Percentiles rank a stretch among this genome's conserved stretches.
Conservation (phyloP, 2,113 vertebrate genomes). For the Malurus melanocephalus region DNA sequence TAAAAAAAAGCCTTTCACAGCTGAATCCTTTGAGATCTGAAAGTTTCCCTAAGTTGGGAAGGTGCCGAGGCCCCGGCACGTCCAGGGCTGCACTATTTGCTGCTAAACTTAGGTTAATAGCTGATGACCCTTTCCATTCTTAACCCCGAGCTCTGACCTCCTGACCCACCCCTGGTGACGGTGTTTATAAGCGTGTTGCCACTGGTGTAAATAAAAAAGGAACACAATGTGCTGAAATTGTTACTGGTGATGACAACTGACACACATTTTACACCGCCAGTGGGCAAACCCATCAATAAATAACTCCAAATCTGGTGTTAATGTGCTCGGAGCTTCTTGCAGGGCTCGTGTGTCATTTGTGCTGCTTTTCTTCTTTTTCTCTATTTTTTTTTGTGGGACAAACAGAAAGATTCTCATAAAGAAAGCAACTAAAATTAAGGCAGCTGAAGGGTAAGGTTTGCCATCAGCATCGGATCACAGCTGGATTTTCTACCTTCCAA, state of each 20-base stretch:
- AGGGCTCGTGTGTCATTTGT: not conserved
- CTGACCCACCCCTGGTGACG: slow-evolving; percentile 68
- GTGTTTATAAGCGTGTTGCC: slow-evolving; percentile 74
- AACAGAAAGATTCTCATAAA: not conserved
- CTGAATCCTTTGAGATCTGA: too few relatives aligned
- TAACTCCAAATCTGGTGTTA: slow-evolving; percentile 58
- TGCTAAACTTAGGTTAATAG: slow-evolving; percentile 75
- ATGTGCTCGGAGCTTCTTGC: slow-evolving; percentile 36
- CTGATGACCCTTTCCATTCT: slow-evolving; percentile 69
- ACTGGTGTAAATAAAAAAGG: slow-evolving; percentile 77
- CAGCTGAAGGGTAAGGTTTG: not conserved
- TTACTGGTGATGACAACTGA: slow-evolving; percentile 76
- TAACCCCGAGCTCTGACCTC: slow-evolving; percentile 73
- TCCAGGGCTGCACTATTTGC: not conserved
- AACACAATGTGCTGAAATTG: slow-evolving; percentile 74
- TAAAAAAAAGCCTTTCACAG: not conserved
- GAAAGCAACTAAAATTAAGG: not conserved
- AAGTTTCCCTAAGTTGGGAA: not conserved
- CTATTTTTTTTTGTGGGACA: not conserved
- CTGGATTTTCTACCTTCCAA: not conserved
- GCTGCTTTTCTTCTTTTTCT: not conserved
- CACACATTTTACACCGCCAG: slow-evolving; percentile 67
- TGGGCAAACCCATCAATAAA: slow-evolving; percentile 75
- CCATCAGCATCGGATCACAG: not conserved
- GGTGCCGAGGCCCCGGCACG: not conserved